Base-by-base conservation (phyloP, 2,797 vertebrate genomes). In the Huso huso region DNA sequence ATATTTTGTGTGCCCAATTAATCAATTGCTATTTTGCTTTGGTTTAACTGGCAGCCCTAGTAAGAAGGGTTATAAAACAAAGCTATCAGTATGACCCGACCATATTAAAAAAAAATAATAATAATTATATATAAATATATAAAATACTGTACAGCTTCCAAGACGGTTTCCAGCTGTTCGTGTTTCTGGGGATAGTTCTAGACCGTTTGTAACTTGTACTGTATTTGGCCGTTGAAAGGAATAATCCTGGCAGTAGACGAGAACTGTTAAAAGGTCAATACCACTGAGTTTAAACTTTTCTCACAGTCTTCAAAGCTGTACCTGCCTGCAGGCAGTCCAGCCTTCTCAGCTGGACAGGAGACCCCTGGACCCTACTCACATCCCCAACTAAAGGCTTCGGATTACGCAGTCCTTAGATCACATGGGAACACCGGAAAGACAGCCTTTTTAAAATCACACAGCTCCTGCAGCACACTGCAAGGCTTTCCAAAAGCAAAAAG, bases 231-330 rank as follows among this genome's bases (percentile, higher is more conserved):
- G 64, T 69, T 68, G 66, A 66, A 73, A 69, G 66, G 10, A 73
- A 65, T 75, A 69, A 73, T 73, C 76, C 78, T 83, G 76, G 76
- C 77, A 81, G 60, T 61, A 78, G 81, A 87, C 86, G 84, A 86
- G 81, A 89, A 81, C 73, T 73, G 74, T 69, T 74, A 80, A 90
- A 91, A 91, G 88, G 89, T 90, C 88, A 89, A 81, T 66, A 82
- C 81, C 74, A 77, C 84, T 82, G 86, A 80, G 84, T 82, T 73
- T 77, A 82, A 83, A 86, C 85, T 88, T 84, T 83, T 81, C 76
- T 82, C 81, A 78, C 73, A 68, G 76, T 77, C 80, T 88, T 88
- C 84, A 87, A 90, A 90, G 87, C 79, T 72, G 18, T 13, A 65
- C 73, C 79, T 79, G 78, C 82, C 80, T 78, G 77, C 78, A 77